Base-by-base conservation (phyloP, 2,888 invertebrate species). In the Perdita meconis region DNA sequence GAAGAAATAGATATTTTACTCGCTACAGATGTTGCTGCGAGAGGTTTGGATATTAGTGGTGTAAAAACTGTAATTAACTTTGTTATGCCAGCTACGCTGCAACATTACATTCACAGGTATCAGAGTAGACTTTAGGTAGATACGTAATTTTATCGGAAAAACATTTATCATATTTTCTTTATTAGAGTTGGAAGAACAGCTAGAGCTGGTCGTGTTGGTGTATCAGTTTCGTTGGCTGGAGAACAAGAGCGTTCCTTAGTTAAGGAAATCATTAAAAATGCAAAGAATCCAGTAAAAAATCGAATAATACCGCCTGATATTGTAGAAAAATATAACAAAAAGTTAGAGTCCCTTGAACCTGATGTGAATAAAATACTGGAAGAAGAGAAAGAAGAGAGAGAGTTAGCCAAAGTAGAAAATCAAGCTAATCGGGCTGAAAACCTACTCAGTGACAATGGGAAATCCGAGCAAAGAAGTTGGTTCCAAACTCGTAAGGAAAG, bases 1-100 rank as follows among this genome's bases (percentile, higher is more conserved):
- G 96, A 97, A 87, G 95, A 95, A 89, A 95, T 95, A 2, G 97
- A 97, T 90, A 95, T 97, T n/a, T 93, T 98, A n/a, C 95, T 98
- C 59, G 98, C 98, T 0, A 98, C 98, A 0, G 98, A 98, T 93
- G 96, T 98, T 44, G 98, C 98, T 0, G 97, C 98, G 4, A 94
- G 98, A 89, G 98, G 99, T 88, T 94, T 99, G 55, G 99, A 99
- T 93, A 99, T 99, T 85, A 96, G 97, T n/a, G 98, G 98, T 8
- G 98, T 99, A 0, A 97, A 97, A 93, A 99, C 99, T 13, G 99
- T 99, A 4, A 95, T 99, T 53, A 99, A 99, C 93, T 99, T 98
- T 93, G 96, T 97, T 0, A 96, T 99, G 96, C 99, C 99, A 0
- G 96, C 97, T 51, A 97, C 98, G 0, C 92, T 98, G 22, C 98